Conservation (phyloP, 2,113 vertebrate species). For the Phrynosoma platyrhinos region DNA sequence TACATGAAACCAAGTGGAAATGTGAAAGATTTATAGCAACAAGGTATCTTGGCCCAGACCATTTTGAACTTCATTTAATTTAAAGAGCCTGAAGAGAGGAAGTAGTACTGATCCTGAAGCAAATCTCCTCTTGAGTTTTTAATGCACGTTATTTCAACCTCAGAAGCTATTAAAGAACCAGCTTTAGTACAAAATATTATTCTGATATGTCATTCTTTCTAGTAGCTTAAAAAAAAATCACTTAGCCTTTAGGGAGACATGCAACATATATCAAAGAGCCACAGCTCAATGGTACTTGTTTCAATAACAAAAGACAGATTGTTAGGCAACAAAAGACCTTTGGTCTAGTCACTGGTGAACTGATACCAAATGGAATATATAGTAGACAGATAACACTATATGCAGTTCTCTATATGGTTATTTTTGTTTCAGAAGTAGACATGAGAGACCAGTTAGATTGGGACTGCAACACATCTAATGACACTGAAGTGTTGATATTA, state of each 20-base stretch:
- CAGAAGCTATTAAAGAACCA: background rate
- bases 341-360: background rate
- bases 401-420: no score
- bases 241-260: background rate
- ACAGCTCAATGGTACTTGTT: background rate
- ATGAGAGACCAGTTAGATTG: no score
- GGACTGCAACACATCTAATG: background rate
- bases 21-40: background rate
- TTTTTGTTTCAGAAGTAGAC: no score
- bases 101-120: background rate
- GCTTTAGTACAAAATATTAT: background rate
- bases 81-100: slow-evolving; percentile 6
- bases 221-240: background rate
- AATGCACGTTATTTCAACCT: background rate
- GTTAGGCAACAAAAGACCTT: background rate
- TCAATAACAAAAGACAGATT: background rate
- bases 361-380: background rate
- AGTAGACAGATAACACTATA: no score
- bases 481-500: background rate
- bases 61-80: background rate
- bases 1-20: background rate
- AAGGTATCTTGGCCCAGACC: background rate
- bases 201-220: background rate
- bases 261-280: no score
- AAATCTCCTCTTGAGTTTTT: background rate